Evolutionary conservation across 2,113 vertebrate species (phyloP).

Genomic region (Rostratula benghalensis): DNA sequence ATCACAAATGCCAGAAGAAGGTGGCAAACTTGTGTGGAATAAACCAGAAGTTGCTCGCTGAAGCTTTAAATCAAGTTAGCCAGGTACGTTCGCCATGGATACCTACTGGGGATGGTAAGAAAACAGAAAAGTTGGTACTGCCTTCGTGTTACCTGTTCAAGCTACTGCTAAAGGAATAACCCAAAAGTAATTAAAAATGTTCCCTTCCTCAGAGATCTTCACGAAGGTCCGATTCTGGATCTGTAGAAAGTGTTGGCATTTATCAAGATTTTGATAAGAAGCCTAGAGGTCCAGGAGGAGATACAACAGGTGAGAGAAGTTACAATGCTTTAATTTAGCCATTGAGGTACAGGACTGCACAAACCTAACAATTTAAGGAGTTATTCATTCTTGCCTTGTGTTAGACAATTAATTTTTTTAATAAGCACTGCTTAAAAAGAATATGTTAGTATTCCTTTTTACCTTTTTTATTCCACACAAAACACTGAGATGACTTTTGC

Average conservation of each 20-base stretch:
- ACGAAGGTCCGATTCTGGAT: constrained; percentile 82
- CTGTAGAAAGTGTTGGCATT: constrained; percentile 84
- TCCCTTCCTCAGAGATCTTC: constrained; percentile 79
- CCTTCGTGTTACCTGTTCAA: background rate
- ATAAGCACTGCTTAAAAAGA: background rate
- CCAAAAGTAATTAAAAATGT: background rate
- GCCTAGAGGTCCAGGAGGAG: constrained; percentile 62
- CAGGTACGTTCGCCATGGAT: constrained; percentile 75
- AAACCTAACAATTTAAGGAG: background rate
- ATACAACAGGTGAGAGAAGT: constrained; percentile 69
- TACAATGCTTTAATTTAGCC: background rate
- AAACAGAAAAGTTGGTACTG: background rate
- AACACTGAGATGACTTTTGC: background rate
- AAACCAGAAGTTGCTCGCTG: constrained; percentile 97
- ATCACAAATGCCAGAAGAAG: constrained; percentile 96
- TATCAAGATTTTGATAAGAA: constrained; percentile 89
- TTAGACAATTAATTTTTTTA: background rate
- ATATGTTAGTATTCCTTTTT: rapidly evolving
- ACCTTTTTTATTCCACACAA: background rate
- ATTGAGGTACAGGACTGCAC: background rate
- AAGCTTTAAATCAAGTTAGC: constrained; percentile 95
- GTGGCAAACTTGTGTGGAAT: constrained; percentile 98
- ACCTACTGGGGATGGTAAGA: background rate
- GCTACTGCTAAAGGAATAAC: background rate
- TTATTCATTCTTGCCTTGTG: background rate